Conservation (phyloP, 2,113 vertebrate species). For the Nesogale talazaci region DNA sequence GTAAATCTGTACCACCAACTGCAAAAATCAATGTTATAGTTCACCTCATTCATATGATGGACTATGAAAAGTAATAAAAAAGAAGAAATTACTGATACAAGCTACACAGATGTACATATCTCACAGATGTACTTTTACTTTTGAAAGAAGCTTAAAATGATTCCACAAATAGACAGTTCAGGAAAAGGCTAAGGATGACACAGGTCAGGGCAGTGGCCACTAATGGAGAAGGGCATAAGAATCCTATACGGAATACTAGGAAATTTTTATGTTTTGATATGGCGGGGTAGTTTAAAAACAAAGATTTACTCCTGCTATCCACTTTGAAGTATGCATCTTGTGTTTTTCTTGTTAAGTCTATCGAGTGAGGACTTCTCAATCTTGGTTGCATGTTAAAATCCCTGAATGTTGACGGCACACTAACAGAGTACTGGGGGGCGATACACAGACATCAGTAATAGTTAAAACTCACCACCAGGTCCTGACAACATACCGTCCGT, state of each 20-base stretch:
- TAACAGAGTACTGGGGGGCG: not conserved
- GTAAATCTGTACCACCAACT: not conserved
- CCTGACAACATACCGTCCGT: not conserved
- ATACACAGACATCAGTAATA: not conserved
- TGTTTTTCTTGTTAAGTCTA: too few relatives aligned
- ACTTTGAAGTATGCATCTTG: too few relatives aligned
- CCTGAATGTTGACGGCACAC: too few relatives aligned
- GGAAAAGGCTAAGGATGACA: not conserved
- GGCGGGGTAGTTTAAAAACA: not conserved
- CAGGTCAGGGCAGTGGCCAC: not conserved
- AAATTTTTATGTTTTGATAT: not conserved
- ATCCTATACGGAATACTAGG: not conserved
- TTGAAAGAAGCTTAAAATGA: not conserved
- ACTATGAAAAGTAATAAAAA: not conserved
- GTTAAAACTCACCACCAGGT: not conserved
- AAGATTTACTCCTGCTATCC: not conserved
- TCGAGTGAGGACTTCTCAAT: too few relatives aligned
- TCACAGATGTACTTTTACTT: not conserved
- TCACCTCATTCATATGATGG: not conserved
- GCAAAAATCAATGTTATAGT: not conserved
- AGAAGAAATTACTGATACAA: not conserved
- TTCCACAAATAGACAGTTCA: not conserved
- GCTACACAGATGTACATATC: not conserved
- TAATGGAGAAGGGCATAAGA: not conserved
- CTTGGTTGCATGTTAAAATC: too few relatives aligned